Evolutionary conservation across 1,140 invertebrate genomes (phyloP).

Genomic region (Neodiprion pinetum): DNA sequence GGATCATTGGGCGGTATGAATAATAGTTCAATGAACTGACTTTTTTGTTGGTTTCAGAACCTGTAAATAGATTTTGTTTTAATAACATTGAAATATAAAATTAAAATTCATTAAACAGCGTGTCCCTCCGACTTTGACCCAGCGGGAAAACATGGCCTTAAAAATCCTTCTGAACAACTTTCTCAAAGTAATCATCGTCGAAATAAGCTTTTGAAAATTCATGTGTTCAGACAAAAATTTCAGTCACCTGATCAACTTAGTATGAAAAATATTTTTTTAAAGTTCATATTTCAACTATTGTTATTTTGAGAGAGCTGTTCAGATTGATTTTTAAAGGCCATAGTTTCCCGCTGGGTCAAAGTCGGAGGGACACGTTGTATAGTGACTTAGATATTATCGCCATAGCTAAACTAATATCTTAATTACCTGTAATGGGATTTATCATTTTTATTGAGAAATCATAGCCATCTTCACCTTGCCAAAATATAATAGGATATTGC

Average conservation of each 20-base stretch:
- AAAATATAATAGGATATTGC: constrained; percentile 62
- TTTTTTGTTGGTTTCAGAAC: constrained; percentile 42
- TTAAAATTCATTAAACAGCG: background rate
- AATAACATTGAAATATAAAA: background rate
- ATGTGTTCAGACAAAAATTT: constrained; percentile 11
- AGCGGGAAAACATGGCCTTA: no score
- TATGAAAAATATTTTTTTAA: no score
- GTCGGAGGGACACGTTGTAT: no score
- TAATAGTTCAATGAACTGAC: constrained; percentile 49
- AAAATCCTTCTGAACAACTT: no score
- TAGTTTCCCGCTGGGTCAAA: no score
- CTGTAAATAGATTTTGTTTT: constrained; percentile 30
- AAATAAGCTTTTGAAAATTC: background rate
- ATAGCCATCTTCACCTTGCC: constrained; percentile 60
- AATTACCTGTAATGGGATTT: constrained; percentile 39
- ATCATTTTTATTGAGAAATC: constrained; percentile 50
- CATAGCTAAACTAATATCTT: background rate
- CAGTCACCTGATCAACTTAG: background rate
- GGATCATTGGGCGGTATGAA: constrained; percentile 50
- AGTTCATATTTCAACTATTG: no score
- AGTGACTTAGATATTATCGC: no score
- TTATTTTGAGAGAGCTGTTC: no score
- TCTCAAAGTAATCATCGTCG: no score
- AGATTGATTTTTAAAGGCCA: no score
- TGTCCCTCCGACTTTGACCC: no score